These are phyloP conservation scores for Phyllostomus hastatus DNA, from an alignment of 2,113 vertebrate genomes.

Conservation along the genomic window DNA sequence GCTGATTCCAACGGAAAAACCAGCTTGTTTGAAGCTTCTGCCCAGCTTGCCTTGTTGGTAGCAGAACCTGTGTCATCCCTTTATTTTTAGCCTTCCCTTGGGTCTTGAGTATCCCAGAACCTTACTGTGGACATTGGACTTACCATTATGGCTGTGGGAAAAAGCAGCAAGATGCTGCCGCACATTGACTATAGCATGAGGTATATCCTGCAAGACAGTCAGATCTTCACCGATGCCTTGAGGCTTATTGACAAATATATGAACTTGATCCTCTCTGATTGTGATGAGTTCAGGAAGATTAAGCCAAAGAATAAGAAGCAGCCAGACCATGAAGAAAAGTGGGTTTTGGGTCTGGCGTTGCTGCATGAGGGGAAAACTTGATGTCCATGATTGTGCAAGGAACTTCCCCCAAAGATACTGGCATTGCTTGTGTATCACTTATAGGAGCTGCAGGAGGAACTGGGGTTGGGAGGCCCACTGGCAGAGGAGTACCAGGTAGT, in stretches of 20 bases:
- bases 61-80: slow-evolving; percentile 44
- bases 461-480: slow-evolving; percentile 93
- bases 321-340: slow-evolving; percentile 95
- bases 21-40: slow-evolving; percentile 39
- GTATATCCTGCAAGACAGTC: slow-evolving; percentile 95
- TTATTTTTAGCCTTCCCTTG: slow-evolving; percentile 51
- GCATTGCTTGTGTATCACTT: slow-evolving; percentile 93
- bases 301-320: slow-evolving; percentile 99
- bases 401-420: slow-evolving; percentile 96
- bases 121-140: slow-evolving; percentile 7
- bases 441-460: slow-evolving; percentile 96
- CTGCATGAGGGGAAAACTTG: slow-evolving; percentile 93
- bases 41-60: slow-evolving; percentile 56
- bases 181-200: slow-evolving; percentile 98
- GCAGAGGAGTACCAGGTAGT: slow-evolving; percentile 94
- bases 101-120: slow-evolving; percentile 47
- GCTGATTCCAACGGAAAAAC: not conserved
- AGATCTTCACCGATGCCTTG: slow-evolving; percentile 97
- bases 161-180: slow-evolving; percentile 99
- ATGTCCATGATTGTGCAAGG: slow-evolving; percentile 98
- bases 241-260: slow-evolving; percentile 99
- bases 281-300: slow-evolving; percentile 99
- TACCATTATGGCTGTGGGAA: slow-evolving; percentile 89
- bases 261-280: slow-evolving; percentile 98
- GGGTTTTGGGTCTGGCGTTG: slow-evolving; percentile 93